Conservation (phyloP, 2,113 vertebrate genomes). For the Kobus ellipsiprymnus region DNA sequence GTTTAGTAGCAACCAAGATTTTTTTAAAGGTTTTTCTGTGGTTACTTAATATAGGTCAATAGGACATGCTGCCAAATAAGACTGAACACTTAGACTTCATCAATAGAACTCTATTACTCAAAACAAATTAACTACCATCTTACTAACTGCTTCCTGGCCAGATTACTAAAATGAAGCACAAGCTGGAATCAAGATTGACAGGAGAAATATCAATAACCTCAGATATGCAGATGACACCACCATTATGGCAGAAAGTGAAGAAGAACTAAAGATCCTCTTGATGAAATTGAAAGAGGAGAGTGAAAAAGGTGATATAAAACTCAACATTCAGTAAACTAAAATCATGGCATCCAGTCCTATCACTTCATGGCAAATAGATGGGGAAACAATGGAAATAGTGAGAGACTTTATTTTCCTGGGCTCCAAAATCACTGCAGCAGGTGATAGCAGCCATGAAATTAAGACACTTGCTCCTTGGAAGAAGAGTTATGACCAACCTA, state of each 20-base stretch:
- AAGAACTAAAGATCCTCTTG: background rate
- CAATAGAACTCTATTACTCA: background rate
- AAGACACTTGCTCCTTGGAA: background rate
- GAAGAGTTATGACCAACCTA: background rate
- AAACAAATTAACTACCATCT: background rate
- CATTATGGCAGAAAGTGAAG: background rate
- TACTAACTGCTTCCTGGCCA: background rate
- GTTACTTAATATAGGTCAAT: background rate
- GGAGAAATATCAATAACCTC: background rate
- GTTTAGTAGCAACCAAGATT: background rate
- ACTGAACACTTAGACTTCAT: background rate
- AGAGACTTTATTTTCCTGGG: background rate
- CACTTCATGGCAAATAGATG: background rate
- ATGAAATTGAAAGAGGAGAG: background rate
- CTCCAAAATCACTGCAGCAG: background rate
- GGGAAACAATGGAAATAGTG: background rate
- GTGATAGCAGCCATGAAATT: background rate
- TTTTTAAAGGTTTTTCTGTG: background rate
- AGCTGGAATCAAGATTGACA: background rate
- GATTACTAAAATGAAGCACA: background rate
- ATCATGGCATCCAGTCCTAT: background rate
- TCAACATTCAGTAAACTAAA: background rate
- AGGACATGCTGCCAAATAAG: background rate
- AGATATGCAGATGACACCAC: background rate
- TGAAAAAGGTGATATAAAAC: background rate